Evolutionary conservation across 2,888 invertebrate species (phyloP).

Genomic region (Exocentrus adspersus): DNA sequence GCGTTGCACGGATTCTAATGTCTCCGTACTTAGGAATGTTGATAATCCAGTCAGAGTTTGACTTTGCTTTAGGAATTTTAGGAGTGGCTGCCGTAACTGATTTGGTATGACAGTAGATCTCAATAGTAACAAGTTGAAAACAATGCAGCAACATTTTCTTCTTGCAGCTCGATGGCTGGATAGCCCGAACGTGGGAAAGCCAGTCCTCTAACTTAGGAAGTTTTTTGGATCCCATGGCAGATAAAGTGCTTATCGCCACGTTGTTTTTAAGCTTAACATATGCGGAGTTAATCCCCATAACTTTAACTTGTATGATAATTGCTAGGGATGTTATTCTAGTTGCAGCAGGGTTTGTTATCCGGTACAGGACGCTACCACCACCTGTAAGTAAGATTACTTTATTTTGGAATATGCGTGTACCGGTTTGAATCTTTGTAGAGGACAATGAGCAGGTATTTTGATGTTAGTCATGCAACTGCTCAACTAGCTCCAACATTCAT

Average conservation of each 20-base stretch:
- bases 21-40: conserved; percentile 92
- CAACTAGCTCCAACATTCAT: conserved; percentile 91
- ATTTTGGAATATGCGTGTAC: neutral
- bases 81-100: conserved; percentile 91
- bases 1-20: conserved; percentile 82
- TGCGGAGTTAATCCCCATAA: conserved; percentile 84
- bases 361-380: conserved; percentile 88
- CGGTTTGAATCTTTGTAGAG: conserved; percentile 69
- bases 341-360: conserved; percentile 86
- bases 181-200: conserved; percentile 90
- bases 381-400: conserved; percentile 88
- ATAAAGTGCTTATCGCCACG: conserved; percentile 92
- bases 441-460: conserved; percentile 88
- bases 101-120: conserved; percentile 69
- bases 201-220: conserved; percentile 95
- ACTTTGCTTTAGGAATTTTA: conserved; percentile 83
- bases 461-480: conserved; percentile 92
- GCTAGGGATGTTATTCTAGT: conserved; percentile 85
- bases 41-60: conserved; percentile 83
- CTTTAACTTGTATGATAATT: conserved; percentile 84
- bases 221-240: conserved; percentile 96
- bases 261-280: conserved; percentile 89
- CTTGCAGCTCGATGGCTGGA: conserved; percentile 91
- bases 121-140: neutral
- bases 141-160: conserved; percentile 26